Conservation (phyloP, 2,797 vertebrate species). For the Graptemys geographica region DNA sequence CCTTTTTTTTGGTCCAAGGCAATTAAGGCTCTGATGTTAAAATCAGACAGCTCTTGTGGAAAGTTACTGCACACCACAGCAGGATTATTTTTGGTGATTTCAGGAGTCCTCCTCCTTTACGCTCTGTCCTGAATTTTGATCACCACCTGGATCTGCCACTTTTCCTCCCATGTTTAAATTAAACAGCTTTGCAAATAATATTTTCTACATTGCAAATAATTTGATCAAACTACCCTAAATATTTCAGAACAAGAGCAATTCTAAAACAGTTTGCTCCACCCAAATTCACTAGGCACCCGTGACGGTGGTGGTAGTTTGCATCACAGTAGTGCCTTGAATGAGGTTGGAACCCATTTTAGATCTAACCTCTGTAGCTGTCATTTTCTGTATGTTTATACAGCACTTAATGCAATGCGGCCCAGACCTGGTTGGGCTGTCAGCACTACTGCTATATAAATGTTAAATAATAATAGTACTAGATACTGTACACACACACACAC, state of each 20-base stretch:
- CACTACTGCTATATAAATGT: not conserved
- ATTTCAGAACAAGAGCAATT: not conserved
- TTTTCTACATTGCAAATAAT: slow-evolving; percentile 4
- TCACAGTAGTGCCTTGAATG: not conserved
- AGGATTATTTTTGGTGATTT: not conserved
- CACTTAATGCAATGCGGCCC: not conserved
- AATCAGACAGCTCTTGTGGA: not conserved
- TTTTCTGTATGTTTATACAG: not conserved
- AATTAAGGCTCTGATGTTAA: not conserved
- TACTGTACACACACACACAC: not conserved
- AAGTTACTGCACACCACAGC: not conserved
- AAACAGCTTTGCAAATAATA: not conserved
- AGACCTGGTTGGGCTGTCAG: not conserved
- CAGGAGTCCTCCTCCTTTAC: not conserved
- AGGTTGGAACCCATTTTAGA: not conserved
- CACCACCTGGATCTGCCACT: not conserved
- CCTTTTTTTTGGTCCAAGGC: not conserved
- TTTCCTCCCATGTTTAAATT: not conserved
- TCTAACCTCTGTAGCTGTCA: not conserved
- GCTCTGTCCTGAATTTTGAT: not conserved
- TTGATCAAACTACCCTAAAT: not conserved
- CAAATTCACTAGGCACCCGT: not conserved
- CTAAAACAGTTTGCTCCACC: not conserved
- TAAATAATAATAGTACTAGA: slow-evolving; percentile 11
- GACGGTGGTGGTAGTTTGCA: not conserved